Conservation (phyloP, 2,888 invertebrate species). For the Amphipoea oculea region DNA sequence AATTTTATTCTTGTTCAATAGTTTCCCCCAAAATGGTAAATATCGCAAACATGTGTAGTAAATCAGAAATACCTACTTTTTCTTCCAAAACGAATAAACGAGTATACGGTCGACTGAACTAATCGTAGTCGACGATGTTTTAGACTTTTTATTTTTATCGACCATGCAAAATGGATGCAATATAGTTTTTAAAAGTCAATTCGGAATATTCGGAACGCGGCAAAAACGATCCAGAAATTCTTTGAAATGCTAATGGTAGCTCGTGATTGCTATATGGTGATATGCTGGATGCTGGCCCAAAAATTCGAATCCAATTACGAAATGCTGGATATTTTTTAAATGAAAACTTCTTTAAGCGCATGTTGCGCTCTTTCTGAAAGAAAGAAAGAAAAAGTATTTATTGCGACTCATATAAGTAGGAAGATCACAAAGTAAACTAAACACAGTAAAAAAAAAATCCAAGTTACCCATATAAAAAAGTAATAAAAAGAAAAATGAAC, state of each 20-base stretch:
- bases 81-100: background rate
- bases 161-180: background rate
- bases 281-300: background rate
- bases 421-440: too few species aligned
- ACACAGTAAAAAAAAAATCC: too few species aligned
- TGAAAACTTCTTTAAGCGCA: background rate
- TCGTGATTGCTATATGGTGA: background rate
- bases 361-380: background rate
- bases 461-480: too few species aligned
- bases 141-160: background rate
- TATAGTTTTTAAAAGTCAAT: constrained; percentile 13
- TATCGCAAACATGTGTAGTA: background rate
- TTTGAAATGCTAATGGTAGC: background rate
- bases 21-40: background rate
- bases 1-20: too few species aligned
- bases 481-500: too few species aligned
- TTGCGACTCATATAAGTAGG: too few species aligned
- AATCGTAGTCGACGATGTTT: background rate
- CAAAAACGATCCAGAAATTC: background rate
- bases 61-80: background rate
- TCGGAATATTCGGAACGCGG: background rate
- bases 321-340: background rate
- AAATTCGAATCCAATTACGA: background rate
- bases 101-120: background rate
- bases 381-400: too few species aligned